Evolutionary conservation across 2,888 invertebrate genomes (phyloP).

Genomic region (Tubiluchus corallicola): DNA sequence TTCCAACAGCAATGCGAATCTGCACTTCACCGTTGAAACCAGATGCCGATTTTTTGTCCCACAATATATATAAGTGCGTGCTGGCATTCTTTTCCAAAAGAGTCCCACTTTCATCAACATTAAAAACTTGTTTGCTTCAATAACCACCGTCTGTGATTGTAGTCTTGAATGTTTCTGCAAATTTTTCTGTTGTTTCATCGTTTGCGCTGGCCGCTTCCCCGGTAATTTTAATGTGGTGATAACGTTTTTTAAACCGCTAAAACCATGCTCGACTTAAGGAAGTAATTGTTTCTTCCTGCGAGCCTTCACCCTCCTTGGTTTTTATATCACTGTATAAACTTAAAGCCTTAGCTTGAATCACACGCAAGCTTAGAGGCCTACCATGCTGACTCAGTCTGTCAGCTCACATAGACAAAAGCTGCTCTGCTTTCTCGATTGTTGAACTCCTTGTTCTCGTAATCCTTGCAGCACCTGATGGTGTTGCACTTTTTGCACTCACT

Average conservation of each 20-base stretch:
- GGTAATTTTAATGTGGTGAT: conserved; percentile 6
- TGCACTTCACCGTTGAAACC: conserved; percentile 14
- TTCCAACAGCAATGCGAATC: conserved; percentile 19
- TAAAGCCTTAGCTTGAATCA: conserved; percentile 11
- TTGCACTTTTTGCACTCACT: not conserved
- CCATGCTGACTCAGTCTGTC: conserved; percentile 7
- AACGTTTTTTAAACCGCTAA: conserved; percentile 12
- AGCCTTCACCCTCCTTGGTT: not conserved
- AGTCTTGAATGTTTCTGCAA: conserved; percentile 6
- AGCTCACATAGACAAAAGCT: conserved; percentile 10
- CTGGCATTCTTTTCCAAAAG: conserved; percentile 16
- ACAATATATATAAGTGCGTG: conserved; percentile 9
- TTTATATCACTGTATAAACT: conserved; percentile 9
- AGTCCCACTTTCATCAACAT: conserved; percentile 15
- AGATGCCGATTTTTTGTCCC: conserved; percentile 9
- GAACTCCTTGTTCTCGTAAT: not conserved
- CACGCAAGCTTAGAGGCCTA: conserved; percentile 7
- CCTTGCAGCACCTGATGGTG: not conserved
- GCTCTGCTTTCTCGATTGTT: conserved; percentile 7
- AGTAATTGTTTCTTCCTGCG: conserved; percentile 7
- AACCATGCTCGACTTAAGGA: conserved; percentile 15
- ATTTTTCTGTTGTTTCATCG: conserved; percentile 8
- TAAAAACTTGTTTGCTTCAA: conserved; percentile 13
- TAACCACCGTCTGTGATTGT: conserved; percentile 12
- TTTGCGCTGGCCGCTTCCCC: conserved; percentile 9